These are phyloP conservation scores for Xiphophorus hellerii DNA, from an alignment of 2,113 vertebrate species.

Conservation along the genomic window DNA sequence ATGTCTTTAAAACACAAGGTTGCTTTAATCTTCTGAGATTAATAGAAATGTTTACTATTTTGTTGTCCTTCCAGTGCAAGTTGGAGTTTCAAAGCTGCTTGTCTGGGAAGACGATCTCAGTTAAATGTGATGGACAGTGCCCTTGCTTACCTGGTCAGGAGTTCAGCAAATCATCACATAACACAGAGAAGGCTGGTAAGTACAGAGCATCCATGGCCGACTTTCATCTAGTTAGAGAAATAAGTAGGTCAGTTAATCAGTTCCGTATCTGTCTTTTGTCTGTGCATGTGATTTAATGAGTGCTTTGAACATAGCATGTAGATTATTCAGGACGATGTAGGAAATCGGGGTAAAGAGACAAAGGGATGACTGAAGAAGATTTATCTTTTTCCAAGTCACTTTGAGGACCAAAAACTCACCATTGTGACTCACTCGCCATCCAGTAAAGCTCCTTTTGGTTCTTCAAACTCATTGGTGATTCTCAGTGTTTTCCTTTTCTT, in stretches of 20 bases:
- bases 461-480: conserved; percentile 54
- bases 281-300: conserved; percentile 1
- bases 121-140: conserved; percentile 89
- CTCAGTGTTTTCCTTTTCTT: conserved; percentile 47
- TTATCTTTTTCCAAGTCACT: conserved; percentile 18
- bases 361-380: conserved; percentile 2
- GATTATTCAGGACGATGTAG: neutral
- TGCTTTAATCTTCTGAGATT: too few relatives aligned
- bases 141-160: conserved; percentile 89
- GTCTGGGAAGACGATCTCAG: conserved; percentile 85
- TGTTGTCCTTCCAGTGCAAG: conserved; percentile 85
- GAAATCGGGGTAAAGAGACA: neutral
- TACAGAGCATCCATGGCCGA: conserved; percentile 23
- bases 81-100: conserved; percentile 93
- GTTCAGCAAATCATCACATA: conserved; percentile 73
- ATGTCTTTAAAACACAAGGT: too few relatives aligned
- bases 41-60: neutral
- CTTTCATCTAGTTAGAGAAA: neutral
- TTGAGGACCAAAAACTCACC: conserved; percentile 27
- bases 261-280: neutral
- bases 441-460: conserved; percentile 25
- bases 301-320: neutral
- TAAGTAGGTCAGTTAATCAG: neutral
- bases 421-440: conserved; percentile 3
- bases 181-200: conserved; percentile 85